Evolutionary conservation across 2,888 invertebrate species (phyloP), one percentile per base, ranked within the genome.

Genomic region (Mystacides longicornis): DNA sequence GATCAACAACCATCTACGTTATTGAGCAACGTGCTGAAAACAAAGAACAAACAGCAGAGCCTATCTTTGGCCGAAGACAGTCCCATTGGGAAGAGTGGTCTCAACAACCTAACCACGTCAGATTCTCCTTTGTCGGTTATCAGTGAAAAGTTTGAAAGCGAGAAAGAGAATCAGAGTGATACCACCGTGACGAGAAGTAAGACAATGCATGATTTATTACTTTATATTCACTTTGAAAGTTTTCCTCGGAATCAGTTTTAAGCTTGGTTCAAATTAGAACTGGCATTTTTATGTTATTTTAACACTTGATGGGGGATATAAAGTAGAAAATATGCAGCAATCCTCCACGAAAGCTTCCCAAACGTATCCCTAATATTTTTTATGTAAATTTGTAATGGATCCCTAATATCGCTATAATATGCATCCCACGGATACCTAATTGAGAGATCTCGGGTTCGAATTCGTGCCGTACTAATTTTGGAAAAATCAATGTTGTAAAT

Each of bases 1-100:
- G 53, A 53, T 19, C 47, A 53, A 19, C 31, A 45, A 37, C 53
- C 53, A 5, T 48, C 22, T 14, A 27, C 37, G 5, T 21, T 53
- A 11, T n/a, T 51, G 16, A 51, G 11, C 27, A 31, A 55, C 21
- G 16, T 47, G 1, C 21, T 52, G 4, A 49, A 52, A 11, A 51
- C 50, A 18, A 23, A 31, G 7, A 33, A 31, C 23, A 49, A 45
- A 16, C 45, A 51, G 1, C 51, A 23, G 21, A 16, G 19, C 14
- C 46, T 52, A 2, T 27, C 46, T 11, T 11, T 23, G 22, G 23
- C 51, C 23, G 43, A 51, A 43, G n/a, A 31, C n/a, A 51, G 37
- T 19, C 37, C 50, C 42, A 21, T 19, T 14, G 22, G 31, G 14
- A 51, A 51, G 22, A 51, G 22, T 51, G 50, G 37, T 18, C 4